phyloP scores from a whole-genome alignment of 2,113 vertebrate species.

The Morone saxatilis region DNA sequence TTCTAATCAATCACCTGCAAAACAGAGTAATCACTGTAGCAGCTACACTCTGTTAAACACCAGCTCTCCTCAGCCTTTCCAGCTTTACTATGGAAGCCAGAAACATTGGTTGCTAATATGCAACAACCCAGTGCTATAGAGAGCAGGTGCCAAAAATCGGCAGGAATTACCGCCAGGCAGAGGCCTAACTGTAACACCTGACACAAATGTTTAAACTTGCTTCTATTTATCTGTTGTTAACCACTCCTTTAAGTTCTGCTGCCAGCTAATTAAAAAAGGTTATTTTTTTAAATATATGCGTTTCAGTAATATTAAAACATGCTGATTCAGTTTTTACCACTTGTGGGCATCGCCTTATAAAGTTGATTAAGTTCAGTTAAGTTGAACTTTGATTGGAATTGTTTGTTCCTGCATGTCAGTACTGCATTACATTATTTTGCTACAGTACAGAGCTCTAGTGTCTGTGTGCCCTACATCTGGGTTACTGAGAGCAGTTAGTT shows the following conservation, averaged over 20 bases:
- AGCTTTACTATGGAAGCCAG: constrained; percentile 48
- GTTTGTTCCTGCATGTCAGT: neutral
- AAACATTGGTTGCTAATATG: constrained; percentile 65
- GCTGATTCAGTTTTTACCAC: neutral
- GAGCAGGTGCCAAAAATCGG: constrained; percentile 39
- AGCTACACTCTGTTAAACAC: constrained; percentile 81
- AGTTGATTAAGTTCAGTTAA: neutral
- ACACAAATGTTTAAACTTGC: neutral
- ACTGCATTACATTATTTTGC: constrained; percentile 2
- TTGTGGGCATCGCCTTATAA: neutral
- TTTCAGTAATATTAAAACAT: neutral
- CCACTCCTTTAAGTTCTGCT: neutral
- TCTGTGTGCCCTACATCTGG: neutral
- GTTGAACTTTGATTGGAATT: neutral
- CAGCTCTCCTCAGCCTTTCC: constrained; percentile 68
- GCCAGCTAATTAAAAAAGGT: neutral
- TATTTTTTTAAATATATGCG: neutral
- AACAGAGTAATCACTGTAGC: constrained; percentile 82
- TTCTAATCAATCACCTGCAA: constrained; percentile 83
- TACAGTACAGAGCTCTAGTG: neutral
- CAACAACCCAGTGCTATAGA: constrained; percentile 51
- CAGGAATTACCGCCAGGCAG: neutral
- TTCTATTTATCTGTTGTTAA: neutral
- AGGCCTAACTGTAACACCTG: too few relatives aligned
- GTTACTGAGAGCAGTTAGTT: constrained; percentile 29